Base-by-base conservation (phyloP, 2,888 invertebrate genomes). In the Lasioglossum leucozonium region DNA sequence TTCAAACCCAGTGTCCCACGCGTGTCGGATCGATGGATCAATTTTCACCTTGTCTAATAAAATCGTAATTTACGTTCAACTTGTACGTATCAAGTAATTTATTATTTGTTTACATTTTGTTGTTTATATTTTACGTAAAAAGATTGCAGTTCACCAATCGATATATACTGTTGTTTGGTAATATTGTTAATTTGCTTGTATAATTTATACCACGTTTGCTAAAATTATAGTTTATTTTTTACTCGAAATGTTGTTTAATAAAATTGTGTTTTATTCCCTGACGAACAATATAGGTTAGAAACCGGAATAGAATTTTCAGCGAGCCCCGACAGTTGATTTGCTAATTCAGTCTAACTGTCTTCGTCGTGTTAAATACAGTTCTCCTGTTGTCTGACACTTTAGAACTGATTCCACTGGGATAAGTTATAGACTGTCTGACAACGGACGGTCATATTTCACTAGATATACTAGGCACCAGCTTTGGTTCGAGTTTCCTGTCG, bases 391-490 rank as follows among this genome's bases (percentile, higher is more conserved):
- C 69, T 69, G 77, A 51, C 51, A n/a, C 18, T 16, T 51, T n/a
- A 51, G 26, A 44, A 51, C 42, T 42, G 44, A 67, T 77, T 77
- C 77, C 47, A 77, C 77, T 69, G 77, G 16, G 51, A 30, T 8
- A 16, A 44, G 16, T 51, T 44, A 47, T 55, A 55, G n/a, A 69
- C 37, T 18, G 51, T 51, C 77, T 69, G 69, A 37, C 16, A n/a
- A 51, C 47, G 26, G 26, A 11, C 30, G 34, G 65, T 37, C 18
- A 22, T 51, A 51, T 77, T 69, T 37, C 26, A 55, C 51, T 77
- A 5, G n/a, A 34, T 6, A 51, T 22, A 30, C 30, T 10, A 30
- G 16, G 13, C 6, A 30, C 0, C 13, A 5, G 26, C n/a, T 26
- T 2, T 6, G 58, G 4, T 58, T 26, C 26, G 58, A 58, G 26